Conservation (phyloP, 2,888 invertebrate genomes). For the Scaptodrosophila latifasciaeformis region DNA sequence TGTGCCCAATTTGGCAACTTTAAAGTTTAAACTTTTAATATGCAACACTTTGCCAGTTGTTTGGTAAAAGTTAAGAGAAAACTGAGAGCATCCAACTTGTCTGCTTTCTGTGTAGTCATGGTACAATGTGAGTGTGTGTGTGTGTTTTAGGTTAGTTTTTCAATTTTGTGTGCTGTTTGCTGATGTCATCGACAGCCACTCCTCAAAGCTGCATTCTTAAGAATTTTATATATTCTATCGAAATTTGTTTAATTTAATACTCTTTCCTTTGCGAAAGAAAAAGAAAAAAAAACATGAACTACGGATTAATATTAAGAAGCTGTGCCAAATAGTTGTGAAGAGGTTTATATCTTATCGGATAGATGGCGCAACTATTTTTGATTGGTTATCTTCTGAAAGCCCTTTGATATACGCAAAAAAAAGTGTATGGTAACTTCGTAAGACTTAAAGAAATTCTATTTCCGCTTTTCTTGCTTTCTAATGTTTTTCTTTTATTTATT, state of each 20-base stretch:
- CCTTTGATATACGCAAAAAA: too few relatives aligned
- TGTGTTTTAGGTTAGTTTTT: conserved; percentile 50
- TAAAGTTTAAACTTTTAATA: conserved; percentile 52
- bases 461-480: not conserved
- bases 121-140: conserved; percentile 10
- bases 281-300: too few relatives aligned
- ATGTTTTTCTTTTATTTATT: not conserved
- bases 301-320: not conserved
- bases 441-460: too few relatives aligned
- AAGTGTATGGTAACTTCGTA: too few relatives aligned
- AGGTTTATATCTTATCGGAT: too few relatives aligned
- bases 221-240: conserved; percentile 3
- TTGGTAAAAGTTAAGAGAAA: conserved; percentile 28
- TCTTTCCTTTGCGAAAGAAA: not conserved
- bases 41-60: conserved; percentile 53
- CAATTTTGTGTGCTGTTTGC: conserved; percentile 62
- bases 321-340: too few relatives aligned
- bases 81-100: too few relatives aligned
- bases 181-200: conserved; percentile 58
- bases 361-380: too few relatives aligned
- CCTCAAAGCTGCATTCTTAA: not conserved
- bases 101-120: too few relatives aligned
- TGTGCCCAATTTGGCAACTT: conserved; percentile 51
- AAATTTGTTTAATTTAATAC: conserved; percentile 27
- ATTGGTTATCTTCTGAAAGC: not conserved